Base-by-base conservation (phyloP, 2,888 invertebrate species). In the Macaria notata region DNA sequence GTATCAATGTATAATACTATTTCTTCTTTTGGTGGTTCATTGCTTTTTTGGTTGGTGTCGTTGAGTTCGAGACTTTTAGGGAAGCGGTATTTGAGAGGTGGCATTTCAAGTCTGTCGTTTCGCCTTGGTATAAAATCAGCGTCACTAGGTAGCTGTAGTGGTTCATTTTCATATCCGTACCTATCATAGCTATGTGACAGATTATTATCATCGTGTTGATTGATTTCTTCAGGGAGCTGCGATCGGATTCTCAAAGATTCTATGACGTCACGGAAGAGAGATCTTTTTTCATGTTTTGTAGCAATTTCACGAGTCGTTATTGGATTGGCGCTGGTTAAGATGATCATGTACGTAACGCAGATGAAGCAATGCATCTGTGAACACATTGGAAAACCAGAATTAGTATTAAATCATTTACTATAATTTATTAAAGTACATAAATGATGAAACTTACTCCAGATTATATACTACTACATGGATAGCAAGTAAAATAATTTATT, bases 281-380 rank as follows among this genome's bases (percentile, higher is more conserved):
- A 90, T 29, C 86, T 77, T 56, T 82, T 76, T 51, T 79, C 81
- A 29, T 77, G 79, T n/a, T 71, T 72, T 6, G 71, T 66, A 3
- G 73, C 46, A 19, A 71, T 55, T 59, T 78, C 77, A 45, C 75
- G 74, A 49, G 76, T 72, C 56, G 68, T 76, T 3, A 77, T 71
- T 42, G 86, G 89, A 46, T 76, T 81, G 3, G 84, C 84, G 56
- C 79, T 79, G 63, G 83, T 83, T 19, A 86, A 64, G 59, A 89
- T 82, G 54, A 90, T 76, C 76, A 89, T 79, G 56, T 88, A 90
- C 38, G 83, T 84, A 49, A 90, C 81, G 64, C 90, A 90, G 58
- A 88, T 83, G 73, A 81, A 90, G 65, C 90, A 88, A 68, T 90
- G 86, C 90, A 90, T 90, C 90, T 90, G 85, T 43, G 71, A 75